These are phyloP conservation scores for Deilephila porcellus DNA, from an alignment of 2,888 invertebrate species.

Conservation along the genomic window DNA sequence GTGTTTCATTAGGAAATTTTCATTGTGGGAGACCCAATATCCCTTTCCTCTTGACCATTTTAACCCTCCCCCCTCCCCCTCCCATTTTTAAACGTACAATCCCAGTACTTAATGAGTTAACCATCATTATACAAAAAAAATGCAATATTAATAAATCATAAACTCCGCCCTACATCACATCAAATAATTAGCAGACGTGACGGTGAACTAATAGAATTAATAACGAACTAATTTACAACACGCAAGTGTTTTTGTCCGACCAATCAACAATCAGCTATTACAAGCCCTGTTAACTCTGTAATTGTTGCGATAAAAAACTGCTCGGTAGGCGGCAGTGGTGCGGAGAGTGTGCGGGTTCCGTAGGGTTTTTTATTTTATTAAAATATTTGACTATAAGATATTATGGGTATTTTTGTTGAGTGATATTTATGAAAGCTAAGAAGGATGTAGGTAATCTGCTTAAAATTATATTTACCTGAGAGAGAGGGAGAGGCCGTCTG, in stretches of 20 bases:
- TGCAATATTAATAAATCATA: neutral
- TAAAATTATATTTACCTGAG: no score
- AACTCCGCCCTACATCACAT: neutral
- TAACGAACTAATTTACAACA: slow-evolving; percentile 23
- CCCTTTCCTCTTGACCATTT: no score
- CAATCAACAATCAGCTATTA: slow-evolving; percentile 70
- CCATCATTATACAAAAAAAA: neutral
- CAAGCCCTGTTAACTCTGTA: slow-evolving; percentile 71
- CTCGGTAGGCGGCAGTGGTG: slow-evolving; percentile 25
- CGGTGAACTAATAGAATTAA: slow-evolving; percentile 16
- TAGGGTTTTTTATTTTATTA: neutral
- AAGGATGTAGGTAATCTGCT: no score
- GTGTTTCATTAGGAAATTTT: no score
- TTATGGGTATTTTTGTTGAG: no score
- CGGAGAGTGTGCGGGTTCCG: slow-evolving; percentile 4
- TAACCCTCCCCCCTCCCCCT: no score
- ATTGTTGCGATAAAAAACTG: slow-evolving; percentile 64
- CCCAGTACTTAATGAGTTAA: no score
- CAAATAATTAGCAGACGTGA: slow-evolving; percentile 17
- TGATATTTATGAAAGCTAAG: no score
- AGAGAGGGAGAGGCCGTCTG: no score
- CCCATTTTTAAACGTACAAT: no score
- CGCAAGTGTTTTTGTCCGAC: slow-evolving; percentile 49
- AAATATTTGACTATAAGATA: no score
- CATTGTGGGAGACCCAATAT: no score